Evolutionary conservation across 2,888 invertebrate genomes (phyloP), one percentile per base, ranked within the genome.

Genomic region (Yponomeuta evonymella): DNA sequence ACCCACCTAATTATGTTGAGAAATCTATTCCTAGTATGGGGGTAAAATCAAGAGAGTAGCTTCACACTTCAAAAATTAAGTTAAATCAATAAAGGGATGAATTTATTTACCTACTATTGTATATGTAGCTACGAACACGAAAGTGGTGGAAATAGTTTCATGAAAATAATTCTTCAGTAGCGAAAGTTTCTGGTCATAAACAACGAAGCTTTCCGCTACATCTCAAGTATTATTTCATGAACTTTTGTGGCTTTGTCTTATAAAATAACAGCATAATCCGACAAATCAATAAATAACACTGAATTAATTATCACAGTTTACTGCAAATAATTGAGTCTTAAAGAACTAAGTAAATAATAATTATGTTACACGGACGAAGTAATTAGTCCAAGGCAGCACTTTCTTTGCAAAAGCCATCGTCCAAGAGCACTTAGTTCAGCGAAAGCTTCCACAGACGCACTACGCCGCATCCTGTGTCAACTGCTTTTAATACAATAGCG

Each of bases 371-470:
- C 30, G 30, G 64, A 29, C 1, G 64, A 64, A 29, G 30, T 64
- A 29, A 8, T 43, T 2, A 64, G 51, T 58, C 15, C 51, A 64
- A 1, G 30, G 64, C 3, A 64, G 30, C 64, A 64, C 23, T 64
- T 64, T 64, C 29, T 64, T 64, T 23, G 10, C 11, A 5, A n/a
- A 29, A 64, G 23, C 4, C 30, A 64, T 23, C 11, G 64, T 33
- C 43, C 43, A 8, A 8, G 9, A 43, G 43, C 43, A 43, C 43
- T 5, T 8, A 23, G 65, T 65, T 29, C 33, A 29, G 65, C 10
- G 36, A 9, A 33, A 67, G 67, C 48, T 67, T 67, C n/a, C 67
- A 48, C 48, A 67, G 9, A 67, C 9, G 67, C 48, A 67, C 67
- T 43, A 3, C 11, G 65, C 65, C 33, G 65, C 1, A 1, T 30